Evolutionary conservation across 35 echinoderm and acorn worm species (phyloP).

Genomic region (Stichopus chloronotus): DNA sequence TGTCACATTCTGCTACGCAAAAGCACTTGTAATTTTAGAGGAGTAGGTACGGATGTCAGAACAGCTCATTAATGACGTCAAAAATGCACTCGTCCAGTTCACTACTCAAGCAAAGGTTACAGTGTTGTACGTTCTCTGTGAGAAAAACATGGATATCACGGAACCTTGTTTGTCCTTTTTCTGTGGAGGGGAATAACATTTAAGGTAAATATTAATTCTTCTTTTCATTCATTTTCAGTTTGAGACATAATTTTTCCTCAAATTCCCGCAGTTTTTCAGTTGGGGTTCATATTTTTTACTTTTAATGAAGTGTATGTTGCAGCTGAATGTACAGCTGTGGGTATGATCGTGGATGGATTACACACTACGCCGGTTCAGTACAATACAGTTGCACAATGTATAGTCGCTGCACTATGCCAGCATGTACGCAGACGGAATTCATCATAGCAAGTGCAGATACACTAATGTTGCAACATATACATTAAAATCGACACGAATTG

Average conservation of each 20-base stretch:
- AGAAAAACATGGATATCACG: slow-evolving; percentile 47
- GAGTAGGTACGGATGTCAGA: slow-evolving; percentile 9
- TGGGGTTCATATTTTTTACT: not conserved
- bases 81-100: slow-evolving; percentile 39
- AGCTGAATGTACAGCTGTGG: slow-evolving; percentile 5
- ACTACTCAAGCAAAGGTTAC: not conserved
- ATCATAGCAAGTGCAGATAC: not conserved
- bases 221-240: not conserved
- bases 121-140: not conserved
- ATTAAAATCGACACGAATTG: not conserved
- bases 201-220: slow-evolving; percentile 16
- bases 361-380: not conserved
- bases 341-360: not conserved
- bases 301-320: not conserved
- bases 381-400: not conserved
- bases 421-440: not conserved
- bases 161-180: slow-evolving; percentile 45
- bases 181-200: slow-evolving; percentile 37
- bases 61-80: slow-evolving; percentile 51
- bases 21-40: not conserved
- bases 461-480: not conserved
- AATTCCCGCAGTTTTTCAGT: not conserved
- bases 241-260: no score
- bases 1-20: no score
- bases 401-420: not conserved